phyloP scores from a whole-genome alignment of 2,797 vertebrate species.

The Pangasius djambal region DNA sequence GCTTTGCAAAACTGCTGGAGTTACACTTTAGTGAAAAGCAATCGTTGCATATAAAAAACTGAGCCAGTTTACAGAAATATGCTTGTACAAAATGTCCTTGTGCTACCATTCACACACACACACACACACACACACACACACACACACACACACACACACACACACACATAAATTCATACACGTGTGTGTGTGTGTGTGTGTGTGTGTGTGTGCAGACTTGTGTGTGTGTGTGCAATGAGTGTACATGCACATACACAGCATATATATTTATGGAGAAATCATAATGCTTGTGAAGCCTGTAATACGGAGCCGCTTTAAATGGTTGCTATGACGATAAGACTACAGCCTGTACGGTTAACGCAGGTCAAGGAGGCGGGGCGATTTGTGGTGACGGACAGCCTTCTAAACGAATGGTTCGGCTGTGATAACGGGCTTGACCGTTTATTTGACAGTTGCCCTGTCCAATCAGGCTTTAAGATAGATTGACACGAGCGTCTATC shows the following conservation, averaged over 20 bases:
- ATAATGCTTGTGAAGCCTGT: not conserved
- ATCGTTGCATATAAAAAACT: too few species aligned
- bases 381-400: not conserved
- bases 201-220: not conserved
- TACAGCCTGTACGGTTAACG: not conserved
- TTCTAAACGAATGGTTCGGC: not conserved
- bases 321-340: constrained; percentile 51
- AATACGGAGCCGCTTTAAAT: not conserved
- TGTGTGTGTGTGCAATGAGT: not conserved
- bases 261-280: not conserved
- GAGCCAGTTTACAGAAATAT: too few species aligned
- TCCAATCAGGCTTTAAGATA: constrained; percentile 47
- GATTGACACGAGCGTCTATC: not conserved
- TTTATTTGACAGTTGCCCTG: constrained; percentile 19
- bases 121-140: too few species aligned
- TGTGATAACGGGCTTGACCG: not conserved
- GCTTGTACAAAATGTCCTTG: too few species aligned
- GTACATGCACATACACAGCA: not conserved
- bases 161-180: too few species aligned
- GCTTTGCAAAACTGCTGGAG: too few species aligned
- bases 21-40: too few species aligned
- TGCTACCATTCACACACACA: too few species aligned
- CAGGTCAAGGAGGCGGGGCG: constrained; percentile 9
- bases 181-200: not conserved
- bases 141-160: too few species aligned